phyloP scores from a whole-genome alignment of 2,888 invertebrate genomes.

The Philopedon plagiatum region DNA sequence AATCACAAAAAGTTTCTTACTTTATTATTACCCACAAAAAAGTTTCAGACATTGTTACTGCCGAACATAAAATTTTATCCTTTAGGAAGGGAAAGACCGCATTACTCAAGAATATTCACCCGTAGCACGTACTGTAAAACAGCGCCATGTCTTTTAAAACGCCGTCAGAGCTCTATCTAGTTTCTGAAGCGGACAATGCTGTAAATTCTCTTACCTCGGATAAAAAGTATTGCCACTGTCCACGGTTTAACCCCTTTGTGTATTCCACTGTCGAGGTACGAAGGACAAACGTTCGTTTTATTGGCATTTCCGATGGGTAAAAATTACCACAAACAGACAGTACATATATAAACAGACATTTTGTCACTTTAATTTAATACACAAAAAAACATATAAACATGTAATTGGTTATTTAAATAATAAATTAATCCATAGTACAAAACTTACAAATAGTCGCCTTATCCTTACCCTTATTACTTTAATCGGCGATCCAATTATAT shows the following conservation, averaged over 20 bases:
- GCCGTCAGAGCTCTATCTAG: constrained; percentile 5
- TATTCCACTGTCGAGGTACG: not conserved
- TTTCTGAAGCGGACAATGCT: not conserved
- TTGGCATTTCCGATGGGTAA: not conserved
- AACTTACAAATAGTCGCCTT: too few species aligned
- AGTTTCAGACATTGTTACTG: too few species aligned
- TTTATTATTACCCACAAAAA: too few species aligned
- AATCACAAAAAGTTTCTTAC: too few species aligned
- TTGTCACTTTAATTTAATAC: too few species aligned
- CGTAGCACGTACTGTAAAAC: not conserved
- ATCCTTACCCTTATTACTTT: too few species aligned
- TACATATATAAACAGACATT: too few species aligned
- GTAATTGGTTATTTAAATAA: too few species aligned
- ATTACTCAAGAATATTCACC: not conserved
- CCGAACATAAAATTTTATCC: not conserved
- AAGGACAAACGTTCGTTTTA: constrained; percentile 5
- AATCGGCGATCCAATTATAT: too few species aligned
- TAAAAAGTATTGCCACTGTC: constrained; percentile 10
- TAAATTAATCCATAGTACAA: too few species aligned
- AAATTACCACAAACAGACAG: too few species aligned
- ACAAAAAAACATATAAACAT: too few species aligned
- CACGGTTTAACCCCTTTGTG: constrained; percentile 1
- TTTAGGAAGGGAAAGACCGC: not conserved
- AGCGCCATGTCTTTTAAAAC: not conserved
- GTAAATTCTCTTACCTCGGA: constrained; percentile 3